A percentile compares a stretch with the other conserved stretches of the same genome.
Conservation (phyloP, 2,113 vertebrate species). For the Trichechus manatus region DNA sequence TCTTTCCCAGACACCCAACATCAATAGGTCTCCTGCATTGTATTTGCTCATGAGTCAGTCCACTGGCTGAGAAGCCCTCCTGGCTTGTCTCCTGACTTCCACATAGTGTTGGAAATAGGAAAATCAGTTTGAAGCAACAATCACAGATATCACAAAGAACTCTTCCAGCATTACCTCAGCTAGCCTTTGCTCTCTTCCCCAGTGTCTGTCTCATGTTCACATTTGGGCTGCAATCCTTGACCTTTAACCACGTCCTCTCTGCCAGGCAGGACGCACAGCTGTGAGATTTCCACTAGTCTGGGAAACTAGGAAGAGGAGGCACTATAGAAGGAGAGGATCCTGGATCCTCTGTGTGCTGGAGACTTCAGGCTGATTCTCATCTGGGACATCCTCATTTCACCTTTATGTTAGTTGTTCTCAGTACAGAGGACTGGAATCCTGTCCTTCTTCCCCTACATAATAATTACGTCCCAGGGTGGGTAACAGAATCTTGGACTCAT, state of each 20-base stretch:
- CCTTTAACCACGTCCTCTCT: conserved; percentile 42
- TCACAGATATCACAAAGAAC: neutral
- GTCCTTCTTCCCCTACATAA: neutral
- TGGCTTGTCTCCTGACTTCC: neutral
- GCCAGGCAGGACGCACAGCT: neutral
- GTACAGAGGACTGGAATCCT: neutral
- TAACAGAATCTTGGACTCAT: neutral
- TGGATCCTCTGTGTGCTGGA: neutral
- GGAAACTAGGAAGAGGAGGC: neutral
- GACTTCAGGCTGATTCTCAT: neutral
- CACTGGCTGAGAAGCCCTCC: neutral
- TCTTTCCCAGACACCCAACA: neutral
- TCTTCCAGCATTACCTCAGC: neutral
- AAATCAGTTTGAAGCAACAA: neutral
- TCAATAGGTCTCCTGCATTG: rapidly evolving
- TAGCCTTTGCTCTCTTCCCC: conserved; percentile 55
- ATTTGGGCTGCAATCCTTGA: conserved; percentile 20
- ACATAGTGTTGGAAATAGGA: neutral
- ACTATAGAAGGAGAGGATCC: neutral
- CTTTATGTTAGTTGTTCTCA: neutral
- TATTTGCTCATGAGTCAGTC: neutral
- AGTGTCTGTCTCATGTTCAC: neutral
- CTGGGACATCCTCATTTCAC: neutral
- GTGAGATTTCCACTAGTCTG: neutral
- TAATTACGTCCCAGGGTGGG: neutral